These are phyloP conservation scores for Stictocephala bisonia DNA, from an alignment of 2,888 invertebrate species.

Conservation along the genomic window DNA sequence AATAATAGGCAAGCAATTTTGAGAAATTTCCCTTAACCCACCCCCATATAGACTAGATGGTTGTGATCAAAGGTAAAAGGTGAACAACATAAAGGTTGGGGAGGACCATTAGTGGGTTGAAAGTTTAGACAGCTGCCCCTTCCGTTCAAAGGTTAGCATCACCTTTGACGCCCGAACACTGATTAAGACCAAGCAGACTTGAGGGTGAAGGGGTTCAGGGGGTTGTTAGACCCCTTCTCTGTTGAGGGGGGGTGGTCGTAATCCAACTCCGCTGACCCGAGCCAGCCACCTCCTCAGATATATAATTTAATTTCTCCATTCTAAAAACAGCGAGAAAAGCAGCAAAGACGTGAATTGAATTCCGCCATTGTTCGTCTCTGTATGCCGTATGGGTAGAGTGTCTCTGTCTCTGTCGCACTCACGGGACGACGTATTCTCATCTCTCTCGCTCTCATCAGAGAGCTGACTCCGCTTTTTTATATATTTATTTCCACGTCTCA, in stretches of 20 bases:
- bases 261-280: constrained; percentile 12
- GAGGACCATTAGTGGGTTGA: constrained; percentile 28
- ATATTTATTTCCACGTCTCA: constrained; percentile 47
- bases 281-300: constrained; percentile 22
- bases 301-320: constrained; percentile 49
- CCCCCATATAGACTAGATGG: no score
- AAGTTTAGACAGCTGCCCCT: neutral
- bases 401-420: constrained; percentile 16
- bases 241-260: neutral
- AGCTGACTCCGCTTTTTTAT: constrained; percentile 44
- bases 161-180: constrained; percentile 38
- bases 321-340: constrained; percentile 42
- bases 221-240: neutral
- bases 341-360: constrained; percentile 48
- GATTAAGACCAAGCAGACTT: constrained; percentile 12
- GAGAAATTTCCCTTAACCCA: no score
- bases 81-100: constrained; percentile 19
- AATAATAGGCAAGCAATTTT: no score
- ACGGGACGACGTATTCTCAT: neutral
- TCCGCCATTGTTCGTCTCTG: constrained; percentile 8
- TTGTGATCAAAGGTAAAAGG: no score
- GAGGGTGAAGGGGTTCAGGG: neutral
- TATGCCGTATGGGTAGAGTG: neutral
- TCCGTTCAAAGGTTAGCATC: constrained; percentile 11
- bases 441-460: constrained; percentile 23